Percentiles rank a stretch among this genome's conserved stretches.
These are phyloP conservation scores for Erebia ligea DNA, from an alignment of 2,888 invertebrate genomes.

Conservation along the genomic window DNA sequence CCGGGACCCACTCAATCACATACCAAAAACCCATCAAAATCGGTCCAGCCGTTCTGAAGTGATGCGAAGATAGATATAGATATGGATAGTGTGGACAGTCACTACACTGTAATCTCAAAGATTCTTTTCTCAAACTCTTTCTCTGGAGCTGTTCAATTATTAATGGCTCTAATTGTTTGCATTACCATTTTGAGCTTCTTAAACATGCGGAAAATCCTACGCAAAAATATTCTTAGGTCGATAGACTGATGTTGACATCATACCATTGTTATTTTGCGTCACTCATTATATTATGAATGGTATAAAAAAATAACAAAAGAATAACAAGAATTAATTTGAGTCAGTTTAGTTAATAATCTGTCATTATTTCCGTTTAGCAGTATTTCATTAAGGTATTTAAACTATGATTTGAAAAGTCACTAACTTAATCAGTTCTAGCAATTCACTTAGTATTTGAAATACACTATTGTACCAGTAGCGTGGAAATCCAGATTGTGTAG, in stretches of 20 bases:
- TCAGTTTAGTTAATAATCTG: not conserved
- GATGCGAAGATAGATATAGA: no score
- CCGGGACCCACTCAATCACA: no score
- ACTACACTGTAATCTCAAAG: no score
- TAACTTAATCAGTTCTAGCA: not conserved
- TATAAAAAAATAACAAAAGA: not conserved
- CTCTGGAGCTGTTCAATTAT: not conserved
- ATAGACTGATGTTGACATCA: slow-evolving; percentile 16
- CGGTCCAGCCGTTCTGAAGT: no score
- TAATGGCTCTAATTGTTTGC: not conserved
- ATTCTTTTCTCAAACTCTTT: no score
- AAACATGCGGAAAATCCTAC: slow-evolving; percentile 2
- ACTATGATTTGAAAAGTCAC: not conserved
- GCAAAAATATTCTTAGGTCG: not conserved
- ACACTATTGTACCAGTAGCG: no score
- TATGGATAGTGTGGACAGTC: no score
- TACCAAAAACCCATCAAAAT: no score
- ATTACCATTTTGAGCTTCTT: not conserved
- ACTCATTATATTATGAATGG: not conserved
- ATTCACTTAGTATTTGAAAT: not conserved
- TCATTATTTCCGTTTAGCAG: not conserved
- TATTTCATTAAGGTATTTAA: not conserved
- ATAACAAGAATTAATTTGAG: not conserved
- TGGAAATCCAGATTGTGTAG: no score
- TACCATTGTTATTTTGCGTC: not conserved